phyloP scores from a whole-genome alignment of 2,797 vertebrate species.

The Balearica regulorum region DNA sequence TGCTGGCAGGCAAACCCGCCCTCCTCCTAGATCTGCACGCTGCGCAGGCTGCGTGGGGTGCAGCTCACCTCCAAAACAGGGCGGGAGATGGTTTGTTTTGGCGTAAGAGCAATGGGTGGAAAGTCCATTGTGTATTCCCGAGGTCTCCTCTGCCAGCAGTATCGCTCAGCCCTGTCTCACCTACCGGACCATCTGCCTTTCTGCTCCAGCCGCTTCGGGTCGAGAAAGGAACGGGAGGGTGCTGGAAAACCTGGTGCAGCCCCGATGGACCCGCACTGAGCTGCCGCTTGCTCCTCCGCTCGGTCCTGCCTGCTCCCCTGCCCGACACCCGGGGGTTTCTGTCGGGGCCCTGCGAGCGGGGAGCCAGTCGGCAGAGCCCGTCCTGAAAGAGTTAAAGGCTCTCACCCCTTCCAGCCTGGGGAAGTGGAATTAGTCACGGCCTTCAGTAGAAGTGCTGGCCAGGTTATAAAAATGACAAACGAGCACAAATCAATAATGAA shows the following conservation, averaged over 20 bases:
- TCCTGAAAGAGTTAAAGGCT: conserved; percentile 29
- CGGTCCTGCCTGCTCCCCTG: background rate
- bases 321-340: background rate
- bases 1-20: background rate
- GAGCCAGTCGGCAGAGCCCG: background rate
- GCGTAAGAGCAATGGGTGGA: background rate
- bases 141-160: background rate
- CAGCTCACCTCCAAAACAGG: background rate
- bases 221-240: background rate
- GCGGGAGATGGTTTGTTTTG: background rate
- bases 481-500: conserved; percentile 39
- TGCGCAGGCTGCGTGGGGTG: background rate
- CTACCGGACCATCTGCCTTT: background rate
- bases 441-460: conserved; percentile 41
- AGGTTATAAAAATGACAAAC: conserved; percentile 61
- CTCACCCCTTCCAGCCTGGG: background rate
- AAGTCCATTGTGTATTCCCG: background rate
- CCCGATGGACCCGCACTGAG: fast-evolving
- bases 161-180: background rate
- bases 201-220: background rate
- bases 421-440: conserved; percentile 62
- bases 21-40: background rate
- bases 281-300: background rate
- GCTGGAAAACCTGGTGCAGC: background rate
- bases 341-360: background rate